Evolutionary conservation across 2,797 vertebrate species (phyloP).

Genomic region (Arctocebus calabarensis): DNA sequence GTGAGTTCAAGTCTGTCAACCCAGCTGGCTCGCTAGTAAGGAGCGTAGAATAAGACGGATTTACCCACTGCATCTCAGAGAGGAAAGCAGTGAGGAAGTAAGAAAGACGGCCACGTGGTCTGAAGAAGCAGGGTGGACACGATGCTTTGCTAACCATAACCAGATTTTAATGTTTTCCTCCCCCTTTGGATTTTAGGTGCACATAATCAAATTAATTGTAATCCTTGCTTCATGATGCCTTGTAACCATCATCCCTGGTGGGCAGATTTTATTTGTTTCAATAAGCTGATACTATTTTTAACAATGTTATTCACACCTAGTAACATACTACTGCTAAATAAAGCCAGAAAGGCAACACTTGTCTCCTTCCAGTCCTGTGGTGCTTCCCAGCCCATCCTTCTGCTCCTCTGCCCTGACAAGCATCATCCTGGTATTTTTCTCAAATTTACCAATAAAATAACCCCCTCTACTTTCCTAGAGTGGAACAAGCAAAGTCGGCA

Average conservation of each 20-base stretch:
- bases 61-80: not conserved
- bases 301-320: not conserved
- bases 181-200: not conserved
- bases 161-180: not conserved
- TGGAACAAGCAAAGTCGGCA: not conserved
- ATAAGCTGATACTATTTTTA: conserved; percentile 7
- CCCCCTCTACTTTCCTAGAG: not conserved
- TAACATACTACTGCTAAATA: not conserved
- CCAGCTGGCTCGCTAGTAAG: not conserved
- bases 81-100: not conserved
- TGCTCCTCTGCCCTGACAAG: not conserved
- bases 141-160: not conserved
- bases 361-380: not conserved
- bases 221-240: not conserved
- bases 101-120: not conserved
- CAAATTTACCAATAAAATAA: not conserved
- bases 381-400: not conserved
- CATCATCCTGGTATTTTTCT: not conserved
- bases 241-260: not conserved
- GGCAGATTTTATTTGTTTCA: not conserved
- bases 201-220: not conserved
- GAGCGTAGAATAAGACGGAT: not conserved
- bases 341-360: not conserved
- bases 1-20: not conserved
- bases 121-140: not conserved